Evolutionary conservation across 2,113 vertebrate species (phyloP).

Genomic region (Rhinogobius similis): DNA sequence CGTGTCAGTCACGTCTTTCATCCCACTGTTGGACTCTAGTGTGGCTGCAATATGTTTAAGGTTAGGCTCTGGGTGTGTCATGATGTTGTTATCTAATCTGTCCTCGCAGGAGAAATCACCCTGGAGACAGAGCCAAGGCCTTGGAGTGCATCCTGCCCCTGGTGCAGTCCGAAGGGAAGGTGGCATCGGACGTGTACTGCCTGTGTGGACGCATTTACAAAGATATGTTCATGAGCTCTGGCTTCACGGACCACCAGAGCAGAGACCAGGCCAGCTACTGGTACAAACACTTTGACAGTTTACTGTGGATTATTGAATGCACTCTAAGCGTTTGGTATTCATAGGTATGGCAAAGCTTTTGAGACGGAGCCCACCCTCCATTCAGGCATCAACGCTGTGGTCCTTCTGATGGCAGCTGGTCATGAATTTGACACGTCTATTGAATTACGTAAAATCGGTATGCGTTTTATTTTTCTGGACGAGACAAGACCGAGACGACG

Average conservation of each 20-base stretch:
- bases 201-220: conserved; percentile 93
- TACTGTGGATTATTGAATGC: background rate
- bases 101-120: conserved; percentile 79
- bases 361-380: conserved; percentile 86
- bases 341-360: conserved; percentile 89
- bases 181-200: conserved; percentile 86
- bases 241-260: conserved; percentile 72
- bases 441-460: conserved; percentile 86
- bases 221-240: conserved; percentile 87
- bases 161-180: conserved; percentile 67
- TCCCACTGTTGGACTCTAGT: background rate
- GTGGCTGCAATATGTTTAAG: background rate
- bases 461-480: background rate
- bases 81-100: conserved; percentile 1
- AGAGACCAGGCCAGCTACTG: conserved; percentile 85
- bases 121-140: conserved; percentile 86
- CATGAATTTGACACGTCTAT: conserved; percentile 84
- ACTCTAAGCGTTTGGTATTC: background rate
- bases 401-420: conserved; percentile 85
- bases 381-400: conserved; percentile 85
- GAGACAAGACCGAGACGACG: too few relatives aligned
- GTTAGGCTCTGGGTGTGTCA: background rate
- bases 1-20: background rate
- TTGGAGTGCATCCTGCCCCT: conserved; percentile 82
- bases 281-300: conserved; percentile 56